Percentiles rank a stretch among this genome's conserved stretches.
These are phyloP conservation scores for Sparidentex hasta DNA, from an alignment of 2,797 vertebrate species.

Conservation along the genomic window DNA sequence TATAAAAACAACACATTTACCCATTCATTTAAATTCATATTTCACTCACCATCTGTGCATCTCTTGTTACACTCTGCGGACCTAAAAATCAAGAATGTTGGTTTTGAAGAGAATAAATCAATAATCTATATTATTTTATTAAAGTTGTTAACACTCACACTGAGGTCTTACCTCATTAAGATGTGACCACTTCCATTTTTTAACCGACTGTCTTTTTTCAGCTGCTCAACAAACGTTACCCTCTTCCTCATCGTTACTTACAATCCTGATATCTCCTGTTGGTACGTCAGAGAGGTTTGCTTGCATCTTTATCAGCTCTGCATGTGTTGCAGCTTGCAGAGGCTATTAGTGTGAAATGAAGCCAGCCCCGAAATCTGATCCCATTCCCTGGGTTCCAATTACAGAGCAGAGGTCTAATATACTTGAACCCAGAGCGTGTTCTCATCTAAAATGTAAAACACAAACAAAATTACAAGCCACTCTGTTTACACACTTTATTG, in stretches of 20 bases:
- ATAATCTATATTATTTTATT: not conserved
- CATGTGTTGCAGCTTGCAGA: conserved; percentile 34
- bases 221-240: conserved; percentile 71
- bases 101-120: conserved; percentile 2
- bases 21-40: not conserved
- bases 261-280: conserved; percentile 10
- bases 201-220: conserved; percentile 53
- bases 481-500: conserved; percentile 87
- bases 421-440: conserved; percentile 60
- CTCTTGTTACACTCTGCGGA: conserved; percentile 40
- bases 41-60: conserved; percentile 54
- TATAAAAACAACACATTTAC: conserved; percentile 4
- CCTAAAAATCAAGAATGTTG: conserved; percentile 36
- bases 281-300: conserved; percentile 14
- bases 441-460: conserved; percentile 64
- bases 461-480: conserved; percentile 48
- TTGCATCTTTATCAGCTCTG: conserved; percentile 21
- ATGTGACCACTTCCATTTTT: conserved; percentile 40
- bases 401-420: conserved; percentile 59
- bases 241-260: conserved; percentile 68
- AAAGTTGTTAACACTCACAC: not conserved
- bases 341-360: conserved; percentile 53
- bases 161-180: conserved; percentile 56
- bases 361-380: conserved; percentile 58
- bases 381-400: conserved; percentile 59